Conservation (phyloP, 2,888 invertebrate species). For the Odontomyia ornata region DNA sequence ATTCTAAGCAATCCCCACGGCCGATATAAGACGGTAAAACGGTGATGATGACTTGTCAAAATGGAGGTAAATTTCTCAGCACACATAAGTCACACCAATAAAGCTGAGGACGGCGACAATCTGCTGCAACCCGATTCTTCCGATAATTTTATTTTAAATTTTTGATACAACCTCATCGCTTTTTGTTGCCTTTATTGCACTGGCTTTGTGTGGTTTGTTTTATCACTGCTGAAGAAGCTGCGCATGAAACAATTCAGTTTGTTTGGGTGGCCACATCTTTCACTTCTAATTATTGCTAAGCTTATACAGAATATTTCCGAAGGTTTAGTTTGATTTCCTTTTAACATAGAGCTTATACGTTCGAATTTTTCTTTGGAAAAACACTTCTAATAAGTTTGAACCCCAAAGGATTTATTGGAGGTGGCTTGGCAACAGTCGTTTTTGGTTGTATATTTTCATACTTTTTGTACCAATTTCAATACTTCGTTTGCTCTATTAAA, state of each 20-base stretch:
- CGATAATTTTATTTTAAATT: conserved; percentile 91
- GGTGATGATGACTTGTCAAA: too few species aligned
- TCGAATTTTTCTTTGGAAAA: conserved; percentile 99
- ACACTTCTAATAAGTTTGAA: conserved; percentile 98
- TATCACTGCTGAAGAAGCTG: conserved; percentile 97
- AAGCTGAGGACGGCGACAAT: too few species aligned
- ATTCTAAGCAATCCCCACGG: too few species aligned
- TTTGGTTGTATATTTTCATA: conserved; percentile 91
- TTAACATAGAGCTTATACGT: conserved; percentile 99
- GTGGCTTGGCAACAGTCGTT: conserved; percentile 93
- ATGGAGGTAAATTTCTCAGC: too few species aligned
- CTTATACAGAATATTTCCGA: conserved; percentile 99
- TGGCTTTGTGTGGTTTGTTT: conserved; percentile 98
- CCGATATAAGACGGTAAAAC: too few species aligned
- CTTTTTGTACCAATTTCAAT: conserved; percentile 89
- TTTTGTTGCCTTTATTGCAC: conserved; percentile 94
- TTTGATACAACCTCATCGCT: conserved; percentile 95
- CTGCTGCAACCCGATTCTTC: too few species aligned
- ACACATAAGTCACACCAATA: too few species aligned
- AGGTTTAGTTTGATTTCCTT: conserved; percentile 95
- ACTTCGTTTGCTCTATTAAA: conserved; percentile 97
- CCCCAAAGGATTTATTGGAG: conserved; percentile 99
- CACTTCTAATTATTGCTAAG: conserved; percentile 95
- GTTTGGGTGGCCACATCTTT: conserved; percentile 99
- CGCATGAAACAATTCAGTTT: conserved; percentile 99